Evolutionary conservation across 2,888 invertebrate genomes (phyloP), one percentile per base, ranked within the genome.

Genomic region (Nowickia ferox): DNA sequence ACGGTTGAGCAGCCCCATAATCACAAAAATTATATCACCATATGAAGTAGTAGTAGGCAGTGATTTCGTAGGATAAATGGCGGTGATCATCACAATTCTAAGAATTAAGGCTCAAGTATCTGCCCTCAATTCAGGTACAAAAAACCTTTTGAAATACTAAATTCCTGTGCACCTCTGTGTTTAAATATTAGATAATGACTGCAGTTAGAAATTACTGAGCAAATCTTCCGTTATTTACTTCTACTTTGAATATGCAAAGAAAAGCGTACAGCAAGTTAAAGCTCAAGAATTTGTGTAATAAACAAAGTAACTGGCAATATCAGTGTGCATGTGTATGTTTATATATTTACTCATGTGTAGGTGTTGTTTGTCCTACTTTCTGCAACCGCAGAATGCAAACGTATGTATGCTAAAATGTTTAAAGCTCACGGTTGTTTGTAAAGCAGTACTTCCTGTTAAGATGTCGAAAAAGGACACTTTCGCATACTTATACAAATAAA

Each of bases 391-490:
- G 30, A 72, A 66, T 59, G 65, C 48, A 42, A 77, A 69, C 17
- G 38, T 40, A 55, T 59, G 9, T 42, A 46, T 30, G 38, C 83
- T 71, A 83, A 83, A 68, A 79, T 75, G 40, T 57, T 30, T 9
- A 57, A 38, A 68, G 30, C 61, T 61, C 13, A 17, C 22, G 48
- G 48, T 38, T 44, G 19, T 65, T 40, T 15, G 11, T 46, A 9
- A 40, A 40, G 5, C 42, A 19, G 19, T 22, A n/a, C 11, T 44
- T 13, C 11, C 1, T 13, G 65, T 15, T 61, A 19, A 72, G 71
- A 59, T 66, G 63, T 48, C 57, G 40, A 15, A 63, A 80, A 78
- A 81, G 75, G 65, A 65, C 71, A 30, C 65, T 46, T 51, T 11
- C 46, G 22, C 65, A 51, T 63, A 19, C 11, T 8, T 9, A 63